Conservation (phyloP, 2,797 vertebrate species). For the Peromyscus melanophrys region DNA sequence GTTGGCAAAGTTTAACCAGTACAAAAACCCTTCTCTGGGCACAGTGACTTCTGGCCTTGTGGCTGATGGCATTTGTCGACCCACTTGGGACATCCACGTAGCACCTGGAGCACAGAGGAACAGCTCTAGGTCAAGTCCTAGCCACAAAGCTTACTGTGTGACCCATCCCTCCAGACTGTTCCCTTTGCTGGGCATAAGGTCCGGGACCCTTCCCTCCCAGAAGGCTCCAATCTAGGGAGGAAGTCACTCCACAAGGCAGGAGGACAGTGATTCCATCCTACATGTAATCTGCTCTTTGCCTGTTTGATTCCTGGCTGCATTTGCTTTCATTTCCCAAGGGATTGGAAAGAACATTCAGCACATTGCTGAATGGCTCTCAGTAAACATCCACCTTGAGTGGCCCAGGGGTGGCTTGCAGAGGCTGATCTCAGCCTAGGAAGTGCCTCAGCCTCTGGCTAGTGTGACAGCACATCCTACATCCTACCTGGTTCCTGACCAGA, state of each 20-base stretch:
- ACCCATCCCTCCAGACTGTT: neutral
- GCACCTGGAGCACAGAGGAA: neutral
- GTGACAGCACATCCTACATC: neutral
- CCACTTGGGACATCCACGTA: neutral
- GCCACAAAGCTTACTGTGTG: neutral
- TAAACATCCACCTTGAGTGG: neutral
- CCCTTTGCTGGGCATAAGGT: neutral
- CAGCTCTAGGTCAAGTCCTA: neutral
- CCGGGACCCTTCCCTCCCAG: neutral
- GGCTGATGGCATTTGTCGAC: neutral
- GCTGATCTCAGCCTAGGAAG: no score
- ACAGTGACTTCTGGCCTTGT: neutral
- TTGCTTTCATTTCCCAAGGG: neutral
- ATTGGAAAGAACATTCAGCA: neutral
- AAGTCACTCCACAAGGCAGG: no score
- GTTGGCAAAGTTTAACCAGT: neutral
- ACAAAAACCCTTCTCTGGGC: neutral
- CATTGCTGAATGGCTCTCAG: neutral
- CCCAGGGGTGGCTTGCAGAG: neutral
- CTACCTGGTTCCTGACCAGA: neutral
- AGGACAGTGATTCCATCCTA: no score
- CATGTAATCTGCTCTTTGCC: no score
- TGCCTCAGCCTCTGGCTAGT: neutral
- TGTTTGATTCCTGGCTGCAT: neutral
- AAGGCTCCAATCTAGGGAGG: accelerated